phyloP scores from a whole-genome alignment of 2,797 vertebrate species.

The Lerista edwardsae region DNA sequence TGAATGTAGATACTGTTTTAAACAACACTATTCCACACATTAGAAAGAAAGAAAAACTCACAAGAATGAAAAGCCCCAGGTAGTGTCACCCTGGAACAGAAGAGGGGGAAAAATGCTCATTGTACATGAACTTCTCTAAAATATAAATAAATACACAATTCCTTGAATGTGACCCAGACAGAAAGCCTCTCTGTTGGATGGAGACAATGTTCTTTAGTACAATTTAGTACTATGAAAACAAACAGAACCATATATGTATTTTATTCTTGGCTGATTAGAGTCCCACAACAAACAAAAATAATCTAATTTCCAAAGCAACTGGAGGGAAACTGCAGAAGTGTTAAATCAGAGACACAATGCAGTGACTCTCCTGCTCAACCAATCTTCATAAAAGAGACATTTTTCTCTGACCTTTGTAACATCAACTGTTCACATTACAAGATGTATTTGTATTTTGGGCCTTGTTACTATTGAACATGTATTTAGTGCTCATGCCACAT shows the following conservation, averaged over 20 bases:
- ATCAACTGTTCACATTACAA: not conserved
- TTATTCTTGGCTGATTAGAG: not conserved
- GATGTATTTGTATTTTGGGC: not conserved
- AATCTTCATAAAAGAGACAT: not conserved
- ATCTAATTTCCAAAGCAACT: not conserved
- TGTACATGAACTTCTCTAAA: constrained; percentile 7
- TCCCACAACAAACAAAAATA: not conserved
- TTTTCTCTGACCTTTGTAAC: not conserved
- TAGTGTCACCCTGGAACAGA: constrained; percentile 3
- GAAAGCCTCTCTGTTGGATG: not conserved
- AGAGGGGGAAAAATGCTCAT: not conserved
- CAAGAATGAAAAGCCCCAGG: constrained; percentile 15
- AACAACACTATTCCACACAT: not conserved
- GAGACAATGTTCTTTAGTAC: constrained; percentile 9
- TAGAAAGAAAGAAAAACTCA: not conserved
- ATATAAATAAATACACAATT: constrained; percentile 8
- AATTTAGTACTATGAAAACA: not conserved
- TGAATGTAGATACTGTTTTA: constrained; percentile 21
- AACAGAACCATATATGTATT: not conserved
- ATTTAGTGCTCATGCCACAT: not conserved
- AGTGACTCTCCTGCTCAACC: not conserved
- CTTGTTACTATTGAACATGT: not conserved
- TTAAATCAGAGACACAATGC: not conserved
- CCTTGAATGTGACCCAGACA: constrained; percentile 8
- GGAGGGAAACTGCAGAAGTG: not conserved